Base-by-base conservation (phyloP, 2,113 vertebrate species). In the Formicarius rufipectus region DNA sequence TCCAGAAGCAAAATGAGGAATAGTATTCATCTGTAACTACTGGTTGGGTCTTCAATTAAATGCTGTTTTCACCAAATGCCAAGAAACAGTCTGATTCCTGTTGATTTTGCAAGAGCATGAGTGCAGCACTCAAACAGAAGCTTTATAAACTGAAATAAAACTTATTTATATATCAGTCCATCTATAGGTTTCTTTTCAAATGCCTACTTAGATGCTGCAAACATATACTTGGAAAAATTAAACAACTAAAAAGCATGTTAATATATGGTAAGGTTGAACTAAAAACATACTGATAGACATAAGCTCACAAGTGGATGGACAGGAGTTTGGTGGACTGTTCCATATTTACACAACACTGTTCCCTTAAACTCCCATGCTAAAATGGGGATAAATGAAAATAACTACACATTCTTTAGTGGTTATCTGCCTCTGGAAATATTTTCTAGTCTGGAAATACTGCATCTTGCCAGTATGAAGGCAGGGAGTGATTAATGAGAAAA, bases 1-100 rank as follows among this genome's bases (percentile, higher is more conserved):
- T 97, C 97, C 87, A 93, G 79, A 94, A 97, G 74, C 78, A 97
- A 97, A 98, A 97, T 96, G 92, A 97, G 94, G 79, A 96, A 96
- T 87, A 92, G 95, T 90, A 95, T 97, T 96, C 75, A 90, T 96
- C 92, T 96, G 94, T 96, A 97, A 95, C 94, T 95, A 92, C 56
- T 93, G 66, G 44, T 24, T 92, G 84, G 56, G 59, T 93, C 89
- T 97, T 96, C 96, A 97, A 97, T 97, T 97, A 97, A 96, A 91
- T 94, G 45, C 55, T 94, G 75, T 90, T 96, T 97, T 93, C 28
- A 72, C 89, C 75, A 97, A 97, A 97, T 95, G 82, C 31, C 83
- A 95, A 83, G 40, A 47, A 95, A 72, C n/a, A 53, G 80, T 75
- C 55, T 78, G 39, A 94, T 74, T 91, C 45, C 47, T 86, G 58